A percentile compares a stretch with the other conserved stretches of the same genome.
phyloP scores from a whole-genome alignment of 2,888 invertebrate genomes.

The Galerucella calmariensis region DNA sequence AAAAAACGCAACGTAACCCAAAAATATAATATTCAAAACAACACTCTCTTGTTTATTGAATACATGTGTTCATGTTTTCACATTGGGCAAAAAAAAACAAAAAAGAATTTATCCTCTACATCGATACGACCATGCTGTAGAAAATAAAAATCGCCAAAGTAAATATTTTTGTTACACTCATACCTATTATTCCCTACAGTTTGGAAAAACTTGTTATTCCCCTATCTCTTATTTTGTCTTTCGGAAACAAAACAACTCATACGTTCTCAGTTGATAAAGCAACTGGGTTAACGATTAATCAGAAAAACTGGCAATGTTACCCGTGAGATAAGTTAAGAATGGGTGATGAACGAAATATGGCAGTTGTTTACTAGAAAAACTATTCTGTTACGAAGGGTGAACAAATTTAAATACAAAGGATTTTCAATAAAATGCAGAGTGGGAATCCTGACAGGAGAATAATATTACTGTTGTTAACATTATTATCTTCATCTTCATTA shows the following conservation, averaged over 20 bases:
- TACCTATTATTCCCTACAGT: slow-evolving; percentile 19
- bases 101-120: slow-evolving; percentile 4
- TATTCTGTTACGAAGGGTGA: background rate
- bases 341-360: background rate
- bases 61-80: background rate
- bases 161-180: slow-evolving; percentile 26
- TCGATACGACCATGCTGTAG: background rate
- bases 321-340: slow-evolving; percentile 27
- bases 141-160: slow-evolving; percentile 26
- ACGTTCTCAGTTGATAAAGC: slow-evolving; percentile 34
- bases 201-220: slow-evolving; percentile 38
- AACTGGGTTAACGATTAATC: slow-evolving; percentile 35
- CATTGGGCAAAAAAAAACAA: background rate
- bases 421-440: background rate
- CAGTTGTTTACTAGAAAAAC: background rate
- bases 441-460: too few relatives aligned
- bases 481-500: too few relatives aligned
- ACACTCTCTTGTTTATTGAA: background rate
- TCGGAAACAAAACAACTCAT: slow-evolving; percentile 34
- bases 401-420: background rate
- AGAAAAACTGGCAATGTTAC: slow-evolving; percentile 19
- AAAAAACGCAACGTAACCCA: too few relatives aligned
- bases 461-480: too few relatives aligned
- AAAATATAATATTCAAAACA: too few relatives aligned
- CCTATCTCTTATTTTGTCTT: slow-evolving; percentile 27